These are phyloP conservation scores for Cactoblastis cactorum DNA, from an alignment of 2,888 invertebrate species.

Conservation along the genomic window DNA sequence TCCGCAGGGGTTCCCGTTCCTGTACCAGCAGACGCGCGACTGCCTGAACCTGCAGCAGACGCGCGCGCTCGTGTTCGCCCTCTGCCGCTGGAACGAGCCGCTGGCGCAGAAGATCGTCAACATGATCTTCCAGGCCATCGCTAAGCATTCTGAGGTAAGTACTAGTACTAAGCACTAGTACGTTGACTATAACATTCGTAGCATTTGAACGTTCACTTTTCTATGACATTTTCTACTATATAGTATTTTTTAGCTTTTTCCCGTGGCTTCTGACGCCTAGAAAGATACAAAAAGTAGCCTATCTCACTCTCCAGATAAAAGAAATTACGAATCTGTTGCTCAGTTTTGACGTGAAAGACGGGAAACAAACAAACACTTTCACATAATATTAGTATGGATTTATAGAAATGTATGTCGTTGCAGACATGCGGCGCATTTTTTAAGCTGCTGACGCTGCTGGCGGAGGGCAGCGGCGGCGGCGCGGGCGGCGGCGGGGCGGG, in stretches of 20 bases:
- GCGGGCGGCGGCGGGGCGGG: constrained; percentile 51
- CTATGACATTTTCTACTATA: neutral
- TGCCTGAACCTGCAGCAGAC: constrained; percentile 95
- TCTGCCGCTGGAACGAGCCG: constrained; percentile 94
- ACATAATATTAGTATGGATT: no score
- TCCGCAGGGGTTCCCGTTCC: constrained; percentile 90
- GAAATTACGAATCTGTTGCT: no score
- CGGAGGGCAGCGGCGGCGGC: constrained; percentile 86
- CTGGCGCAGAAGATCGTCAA: constrained; percentile 92
- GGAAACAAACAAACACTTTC: no score
- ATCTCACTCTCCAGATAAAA: no score
- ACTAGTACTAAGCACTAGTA: neutral
- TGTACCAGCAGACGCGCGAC: constrained; percentile 96
- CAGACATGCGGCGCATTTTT: constrained; percentile 94
- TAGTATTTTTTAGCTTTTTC: no score
- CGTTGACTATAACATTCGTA: no score
- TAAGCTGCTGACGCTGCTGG: constrained; percentile 91
- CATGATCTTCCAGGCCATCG: constrained; percentile 94
- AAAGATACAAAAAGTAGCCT: no score
- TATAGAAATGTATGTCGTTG: constrained; percentile 21
- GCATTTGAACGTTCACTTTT: no score
- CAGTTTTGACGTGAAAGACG: no score
- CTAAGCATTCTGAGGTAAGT: constrained; percentile 90
- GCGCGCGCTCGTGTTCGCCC: constrained; percentile 92
- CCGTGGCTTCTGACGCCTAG: no score